Conservation (phyloP, 2,888 invertebrate genomes). For the Deilephila elpenor region DNA sequence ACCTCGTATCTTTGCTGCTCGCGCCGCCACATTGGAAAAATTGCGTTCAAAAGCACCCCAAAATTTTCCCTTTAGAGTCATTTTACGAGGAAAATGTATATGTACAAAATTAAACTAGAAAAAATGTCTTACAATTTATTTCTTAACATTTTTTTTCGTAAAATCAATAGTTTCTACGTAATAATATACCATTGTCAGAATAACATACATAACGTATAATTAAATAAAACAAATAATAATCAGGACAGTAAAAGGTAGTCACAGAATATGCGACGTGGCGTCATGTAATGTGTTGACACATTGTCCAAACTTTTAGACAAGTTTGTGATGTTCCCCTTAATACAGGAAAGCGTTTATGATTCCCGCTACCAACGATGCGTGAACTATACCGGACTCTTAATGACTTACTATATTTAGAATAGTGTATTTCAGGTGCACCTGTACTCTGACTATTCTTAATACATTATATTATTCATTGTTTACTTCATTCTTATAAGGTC, state of each 20-base stretch:
- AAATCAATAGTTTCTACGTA: too few species aligned
- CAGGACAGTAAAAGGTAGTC: neutral
- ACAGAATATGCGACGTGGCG: neutral
- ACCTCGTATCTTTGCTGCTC: too few species aligned
- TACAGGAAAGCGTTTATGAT: slow-evolving; percentile 46
- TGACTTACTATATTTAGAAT: slow-evolving; percentile 38
- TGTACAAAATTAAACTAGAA: too few species aligned
- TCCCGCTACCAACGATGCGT: slow-evolving; percentile 38
- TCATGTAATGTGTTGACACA: neutral
- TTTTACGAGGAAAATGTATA: too few species aligned
- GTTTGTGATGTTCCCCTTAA: slow-evolving; percentile 35
- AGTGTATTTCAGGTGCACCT: neutral
- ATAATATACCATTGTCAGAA: too few species aligned
- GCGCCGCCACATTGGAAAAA: too few species aligned
- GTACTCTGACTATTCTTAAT: neutral
- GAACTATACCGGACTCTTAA: slow-evolving; percentile 38
- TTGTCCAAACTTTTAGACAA: slow-evolving; percentile 15
- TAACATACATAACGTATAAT: neutral
- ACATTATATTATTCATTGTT: neutral
- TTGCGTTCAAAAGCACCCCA: too few species aligned
- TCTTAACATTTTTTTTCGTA: too few species aligned
- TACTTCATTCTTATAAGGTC: too few species aligned
- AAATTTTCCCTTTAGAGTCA: too few species aligned
- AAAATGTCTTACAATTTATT: too few species aligned
- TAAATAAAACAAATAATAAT: neutral